Conservation (phyloP, 2,888 invertebrate genomes). For the Harpagoxenus sublaevis region DNA sequence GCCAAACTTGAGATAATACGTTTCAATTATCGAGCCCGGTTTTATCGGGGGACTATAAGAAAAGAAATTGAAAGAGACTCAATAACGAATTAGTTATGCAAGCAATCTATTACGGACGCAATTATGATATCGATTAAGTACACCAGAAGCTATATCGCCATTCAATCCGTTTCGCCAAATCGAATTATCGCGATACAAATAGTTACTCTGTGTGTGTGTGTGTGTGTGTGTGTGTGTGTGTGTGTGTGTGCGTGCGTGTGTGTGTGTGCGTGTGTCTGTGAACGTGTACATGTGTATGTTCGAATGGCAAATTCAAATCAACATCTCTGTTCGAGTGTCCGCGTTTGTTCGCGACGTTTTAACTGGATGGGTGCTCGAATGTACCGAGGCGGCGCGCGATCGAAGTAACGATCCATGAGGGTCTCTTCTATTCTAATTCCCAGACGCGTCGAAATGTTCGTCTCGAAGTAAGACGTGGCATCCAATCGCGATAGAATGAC, state of each 20-base stretch:
- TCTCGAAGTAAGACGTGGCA: constrained; percentile 12
- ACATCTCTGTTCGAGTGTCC: constrained; percentile 1
- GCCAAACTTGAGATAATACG: constrained; percentile 10
- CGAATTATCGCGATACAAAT: neutral
- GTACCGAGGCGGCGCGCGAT: neutral
- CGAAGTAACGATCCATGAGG: constrained; percentile 19
- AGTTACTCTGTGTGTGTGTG: neutral
- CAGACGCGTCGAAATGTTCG: neutral
- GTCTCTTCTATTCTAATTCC: neutral
- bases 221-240: neutral
- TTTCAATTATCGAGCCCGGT: constrained; percentile 22
- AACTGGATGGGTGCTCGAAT: constrained; percentile 7
- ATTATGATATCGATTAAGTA: constrained; percentile 15
- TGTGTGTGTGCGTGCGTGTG: too few relatives aligned
- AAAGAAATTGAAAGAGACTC: constrained; percentile 20
- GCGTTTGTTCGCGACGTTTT: constrained; percentile 5
- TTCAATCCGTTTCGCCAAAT: constrained; percentile 15
- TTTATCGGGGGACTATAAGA: neutral
- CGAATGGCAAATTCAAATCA: constrained; percentile 21
- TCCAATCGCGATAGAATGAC: constrained; percentile 1
- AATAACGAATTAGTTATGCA: constrained; percentile 25
- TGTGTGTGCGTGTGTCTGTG: too few relatives aligned
- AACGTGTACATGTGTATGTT: neutral
- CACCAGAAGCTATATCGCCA: neutral
- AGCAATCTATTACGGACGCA: constrained; percentile 2